Evolutionary conservation across 2,113 vertebrate genomes (phyloP), one percentile per base, ranked within the genome.

Genomic region (Mesocricetus auratus): DNA sequence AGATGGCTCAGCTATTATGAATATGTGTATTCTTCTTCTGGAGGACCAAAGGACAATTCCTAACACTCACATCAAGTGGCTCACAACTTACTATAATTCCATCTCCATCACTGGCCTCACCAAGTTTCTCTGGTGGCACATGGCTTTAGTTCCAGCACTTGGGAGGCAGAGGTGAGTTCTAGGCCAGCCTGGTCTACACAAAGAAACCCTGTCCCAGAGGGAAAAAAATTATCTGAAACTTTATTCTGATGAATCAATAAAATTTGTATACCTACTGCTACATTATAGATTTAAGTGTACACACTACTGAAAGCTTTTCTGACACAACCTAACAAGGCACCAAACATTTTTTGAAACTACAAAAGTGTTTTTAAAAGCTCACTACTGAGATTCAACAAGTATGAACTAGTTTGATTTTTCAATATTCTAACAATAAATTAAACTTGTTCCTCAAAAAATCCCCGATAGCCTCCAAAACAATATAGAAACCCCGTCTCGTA

Each of bases 391-490:
- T 21, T 90, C 68, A 93, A 81, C 71, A 69, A 86, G 90, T 60
- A 85, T 62, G 62, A 93, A 73, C 33, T 92, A 77, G 9, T 66
- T 42, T 93, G 62, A 89, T 89, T 89, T 93, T 94, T 45, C 66
- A 94, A 94, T 77, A 81, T 7, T 73, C 33, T 60, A 91, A 93
- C 7, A 79, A 22, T 88, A 95, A 86, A 73, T 2, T 17, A 91
- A 6, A 77, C 42, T 83, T 94, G 87, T 77, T 93, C n/a, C 31
- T 88, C 47, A 95, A 93, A 95, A 81, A n/a, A n/a, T n/a, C n/a
- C n/a, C n/a, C n/a, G n/a, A n/a, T n/a, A n/a, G n/a, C n/a, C n/a
- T n/a, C n/a, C n/a, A n/a, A n/a, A n/a, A n/a, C n/a, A n/a, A n/a
- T n/a, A n/a, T n/a, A n/a, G n/a, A n/a, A n/a, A n/a, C n/a, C n/a